These are phyloP conservation scores for Danaus plexippus DNA, from an alignment of 1,140 invertebrate genomes.

Conservation along the genomic window DNA sequence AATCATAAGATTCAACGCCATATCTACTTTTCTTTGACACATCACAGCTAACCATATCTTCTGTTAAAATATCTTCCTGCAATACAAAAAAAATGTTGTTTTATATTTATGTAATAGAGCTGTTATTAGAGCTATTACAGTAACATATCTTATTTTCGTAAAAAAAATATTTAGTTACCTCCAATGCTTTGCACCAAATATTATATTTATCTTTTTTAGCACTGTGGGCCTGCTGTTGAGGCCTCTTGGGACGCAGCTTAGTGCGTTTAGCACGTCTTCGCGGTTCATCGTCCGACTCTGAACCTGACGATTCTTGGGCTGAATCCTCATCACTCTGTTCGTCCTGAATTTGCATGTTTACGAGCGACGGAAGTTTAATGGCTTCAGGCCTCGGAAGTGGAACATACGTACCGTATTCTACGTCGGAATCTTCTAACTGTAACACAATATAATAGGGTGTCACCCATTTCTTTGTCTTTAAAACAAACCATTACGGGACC, in stretches of 20 bases:
- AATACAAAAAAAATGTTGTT: constrained; percentile 17
- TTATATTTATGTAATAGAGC: too few relatives aligned
- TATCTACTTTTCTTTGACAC: constrained; percentile 59
- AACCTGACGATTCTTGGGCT: constrained; percentile 44
- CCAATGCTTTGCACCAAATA: constrained; percentile 61
- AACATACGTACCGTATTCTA: constrained; percentile 61
- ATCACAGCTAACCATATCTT: constrained; percentile 65
- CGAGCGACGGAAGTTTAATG: constrained; percentile 60
- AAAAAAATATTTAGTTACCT: constrained; percentile 31
- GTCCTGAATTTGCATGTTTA: constrained; percentile 65
- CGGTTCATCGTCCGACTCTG: constrained; percentile 56
- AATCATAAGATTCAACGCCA: constrained; percentile 69
- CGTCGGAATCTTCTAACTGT: constrained; percentile 63
- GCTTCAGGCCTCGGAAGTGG: constrained; percentile 54
- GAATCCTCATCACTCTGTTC: constrained; percentile 60
- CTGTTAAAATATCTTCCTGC: constrained; percentile 59
- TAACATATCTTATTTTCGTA: neutral
- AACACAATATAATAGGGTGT: constrained; percentile 18
- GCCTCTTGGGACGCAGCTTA: constrained; percentile 46
- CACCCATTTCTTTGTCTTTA: too few relatives aligned
- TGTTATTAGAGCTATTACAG: too few relatives aligned
- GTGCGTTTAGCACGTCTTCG: constrained; percentile 49
- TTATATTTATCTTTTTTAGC: constrained; percentile 63
- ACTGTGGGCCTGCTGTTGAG: constrained; percentile 34
- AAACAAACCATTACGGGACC: too few relatives aligned